Conservation (phyloP, 2,888 invertebrate genomes). For the Lepidocyrtoides sp. region DNA sequence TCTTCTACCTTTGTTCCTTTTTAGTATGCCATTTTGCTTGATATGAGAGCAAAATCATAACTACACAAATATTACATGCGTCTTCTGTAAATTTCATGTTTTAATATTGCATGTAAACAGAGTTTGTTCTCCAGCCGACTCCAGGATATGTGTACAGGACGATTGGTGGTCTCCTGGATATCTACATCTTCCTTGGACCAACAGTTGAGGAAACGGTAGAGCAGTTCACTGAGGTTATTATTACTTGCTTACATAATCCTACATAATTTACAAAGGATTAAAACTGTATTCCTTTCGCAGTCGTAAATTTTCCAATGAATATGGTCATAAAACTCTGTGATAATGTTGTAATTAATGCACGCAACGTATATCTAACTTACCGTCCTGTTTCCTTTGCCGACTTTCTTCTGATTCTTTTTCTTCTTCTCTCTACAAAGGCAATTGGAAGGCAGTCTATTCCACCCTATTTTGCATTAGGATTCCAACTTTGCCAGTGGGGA, state of each 20-base stretch:
- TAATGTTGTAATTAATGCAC: not conserved
- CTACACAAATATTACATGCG: not conserved
- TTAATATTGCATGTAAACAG: slow-evolving; percentile 87
- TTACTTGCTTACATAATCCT: slow-evolving; percentile 46
- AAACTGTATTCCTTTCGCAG: not conserved
- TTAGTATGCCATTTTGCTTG: not conserved
- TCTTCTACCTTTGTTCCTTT: not conserved
- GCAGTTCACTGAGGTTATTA: slow-evolving; percentile 89
- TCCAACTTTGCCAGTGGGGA: slow-evolving; percentile 92
- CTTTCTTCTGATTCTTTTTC: not conserved
- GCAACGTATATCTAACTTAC: not conserved
- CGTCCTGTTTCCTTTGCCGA: not conserved
- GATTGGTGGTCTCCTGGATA: slow-evolving; percentile 93
- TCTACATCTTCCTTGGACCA: slow-evolving; percentile 93
- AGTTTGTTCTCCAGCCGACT: slow-evolving; percentile 92
- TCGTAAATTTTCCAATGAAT: slow-evolving; percentile 23
- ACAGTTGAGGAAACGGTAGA: slow-evolving; percentile 90
- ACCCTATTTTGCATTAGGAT: slow-evolving; percentile 95
- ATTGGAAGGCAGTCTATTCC: slow-evolving; percentile 94
- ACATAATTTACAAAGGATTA: slow-evolving; percentile 71
- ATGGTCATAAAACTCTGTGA: slow-evolving; percentile 26
- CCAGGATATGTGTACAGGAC: slow-evolving; percentile 94
- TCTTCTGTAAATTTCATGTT: not conserved
- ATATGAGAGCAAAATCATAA: not conserved
- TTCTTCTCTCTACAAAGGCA: slow-evolving; percentile 63